Evolutionary conservation across 2,113 vertebrate species (phyloP).

Genomic region (Corvus hawaiiensis): DNA sequence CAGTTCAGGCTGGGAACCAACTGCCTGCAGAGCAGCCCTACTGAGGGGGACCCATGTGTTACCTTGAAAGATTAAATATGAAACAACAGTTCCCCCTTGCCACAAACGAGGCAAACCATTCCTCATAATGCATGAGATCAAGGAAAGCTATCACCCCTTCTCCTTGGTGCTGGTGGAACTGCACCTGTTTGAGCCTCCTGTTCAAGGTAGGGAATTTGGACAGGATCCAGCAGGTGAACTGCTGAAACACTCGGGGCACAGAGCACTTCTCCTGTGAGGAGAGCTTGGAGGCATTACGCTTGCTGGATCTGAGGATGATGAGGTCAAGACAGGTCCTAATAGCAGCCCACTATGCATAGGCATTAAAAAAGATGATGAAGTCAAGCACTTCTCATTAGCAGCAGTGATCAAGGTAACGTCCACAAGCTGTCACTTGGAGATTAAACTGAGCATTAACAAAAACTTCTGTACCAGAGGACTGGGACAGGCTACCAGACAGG

Average conservation of each 20-base stretch:
- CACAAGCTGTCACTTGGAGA: neutral
- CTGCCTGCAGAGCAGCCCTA: neutral
- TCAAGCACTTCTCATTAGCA: neutral
- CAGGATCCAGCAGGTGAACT: neutral
- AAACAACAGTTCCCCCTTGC: neutral
- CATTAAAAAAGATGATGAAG: neutral
- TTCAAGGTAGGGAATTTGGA: neutral
- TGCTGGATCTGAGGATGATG: neutral
- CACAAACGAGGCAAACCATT: neutral
- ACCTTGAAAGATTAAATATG: neutral
- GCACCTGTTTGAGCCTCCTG: neutral
- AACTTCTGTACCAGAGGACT: neutral
- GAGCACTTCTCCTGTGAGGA: neutral
- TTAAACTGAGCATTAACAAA: neutral
- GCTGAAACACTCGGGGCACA: neutral
- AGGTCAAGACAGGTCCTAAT: neutral
- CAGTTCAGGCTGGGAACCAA: neutral
- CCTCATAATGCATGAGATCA: rapidly evolving
- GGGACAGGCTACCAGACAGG: neutral
- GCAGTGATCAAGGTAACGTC: neutral
- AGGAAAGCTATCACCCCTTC: neutral
- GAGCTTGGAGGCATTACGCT: neutral
- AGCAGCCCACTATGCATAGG: neutral
- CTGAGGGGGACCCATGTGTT: neutral
- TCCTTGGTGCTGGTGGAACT: neutral